Evolutionary conservation across 2,113 vertebrate species (phyloP), one percentile per base, ranked within the genome.

Genomic region (Xerus inauris): DNA sequence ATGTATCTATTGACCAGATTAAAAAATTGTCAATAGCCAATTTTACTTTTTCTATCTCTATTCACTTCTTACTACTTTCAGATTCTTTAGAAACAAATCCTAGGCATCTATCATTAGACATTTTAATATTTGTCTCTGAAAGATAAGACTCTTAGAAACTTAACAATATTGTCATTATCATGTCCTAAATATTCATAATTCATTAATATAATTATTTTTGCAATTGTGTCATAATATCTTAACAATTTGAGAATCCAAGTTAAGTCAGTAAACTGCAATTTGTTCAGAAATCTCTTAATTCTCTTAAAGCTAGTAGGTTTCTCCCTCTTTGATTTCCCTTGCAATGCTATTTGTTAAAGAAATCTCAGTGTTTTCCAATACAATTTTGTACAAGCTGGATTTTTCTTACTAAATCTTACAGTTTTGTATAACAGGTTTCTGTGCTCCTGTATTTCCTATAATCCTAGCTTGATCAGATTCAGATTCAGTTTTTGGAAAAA

Each of bases 351-450:
- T 22, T 84, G 7, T 85, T 83, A 77, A 83, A 64, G 32, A 80
- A 88, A 91, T 6, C 35, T 45, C 62, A 5, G 42, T 75, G 42
- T 45, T 57, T 7, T 51, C 24, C 26, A 67, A 30, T 73, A 35
- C 94, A 49, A 6, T 47, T 73, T 91, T 84, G 80, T 49, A 85
- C 26, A 47, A 35, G 84, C 32, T 84, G 26, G 42, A 54, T 62
- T 93, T 93, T 81, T 22, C 45, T 89, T 49, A 62, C 10, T 92
- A 75, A 77, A 82, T 94, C 59, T 16, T 75, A 28, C 84, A n/a
- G 7, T 76, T 12, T 3, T 67, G 5, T 92, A 72, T 86, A n/a
- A 47, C 12, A 19, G 45, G 28, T 57, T 91, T 76, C 22, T 95
- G 38, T 82, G 28, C 16, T 16, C 47, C 76, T 42, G 4, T 45